Evolutionary conservation across 2,113 vertebrate genomes (phyloP), one percentile per base, ranked within the genome.

Genomic region (Pelvicachromis taeniatus): DNA sequence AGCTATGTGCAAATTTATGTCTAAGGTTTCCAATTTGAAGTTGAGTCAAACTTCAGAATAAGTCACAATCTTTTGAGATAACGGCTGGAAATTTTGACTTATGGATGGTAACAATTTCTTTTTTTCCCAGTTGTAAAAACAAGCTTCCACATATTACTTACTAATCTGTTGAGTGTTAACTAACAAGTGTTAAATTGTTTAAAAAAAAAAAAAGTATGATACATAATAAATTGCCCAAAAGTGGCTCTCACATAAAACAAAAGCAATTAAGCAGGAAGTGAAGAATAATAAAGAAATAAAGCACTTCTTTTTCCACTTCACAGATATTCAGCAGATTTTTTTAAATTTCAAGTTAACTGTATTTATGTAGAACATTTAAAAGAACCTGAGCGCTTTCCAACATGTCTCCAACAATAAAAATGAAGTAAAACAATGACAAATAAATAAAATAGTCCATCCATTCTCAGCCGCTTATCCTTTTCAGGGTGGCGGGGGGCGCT

Each of bases 251-350:
- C 68, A 5, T 8, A 5, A 75, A 50, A 50, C 42, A 73, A 75
- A 53, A 48, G 12, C 70, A 75, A 31, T 0, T 0, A 29, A 0
- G 0, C 42, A 50, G 45, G 10, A 50, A 52, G 17, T 50, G 11
- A 31, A 50, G 1, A 75, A 75, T 12, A 12, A 19, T 75, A 17
- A 50, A 73, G 38, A 73, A 17, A 75, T 50, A 29, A 50, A 70
- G 23, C 38, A 26, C 6, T 75, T 75, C 0, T 29, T 19, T 26
- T 75, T 0, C 26, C 38, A 70, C 26, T 16, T 12, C 50, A 11
- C 38, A 65, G 11, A 9, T 42, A 68, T 42, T 42, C 21, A 45
- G 9, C 38, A 2, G 40, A 70, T 48, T 48, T 45, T 48, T 73
- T 2, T 6, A 6, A 26, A 48, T 50, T 17, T 73, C 23, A 50